Conservation (phyloP, 2,888 invertebrate species). For the Colletes collaris region DNA sequence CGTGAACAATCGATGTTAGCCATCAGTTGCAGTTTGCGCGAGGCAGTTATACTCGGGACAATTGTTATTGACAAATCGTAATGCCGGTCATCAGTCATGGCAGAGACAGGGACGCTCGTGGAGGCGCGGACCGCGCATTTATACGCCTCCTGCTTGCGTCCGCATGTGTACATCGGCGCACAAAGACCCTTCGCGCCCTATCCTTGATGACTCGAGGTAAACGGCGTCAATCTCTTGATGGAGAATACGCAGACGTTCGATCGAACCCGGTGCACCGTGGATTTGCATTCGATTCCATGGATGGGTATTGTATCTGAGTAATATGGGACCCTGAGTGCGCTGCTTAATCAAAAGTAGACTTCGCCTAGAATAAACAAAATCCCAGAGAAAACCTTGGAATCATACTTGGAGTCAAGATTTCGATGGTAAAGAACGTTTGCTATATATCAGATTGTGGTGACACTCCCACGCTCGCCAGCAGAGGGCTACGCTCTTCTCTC, state of each 20-base stretch:
- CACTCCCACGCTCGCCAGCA: too few species aligned
- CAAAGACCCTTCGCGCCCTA: constrained; percentile 36
- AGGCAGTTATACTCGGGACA: constrained; percentile 75
- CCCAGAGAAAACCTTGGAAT: too few species aligned
- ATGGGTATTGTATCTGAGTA: background rate
- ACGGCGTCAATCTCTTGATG: constrained; percentile 40
- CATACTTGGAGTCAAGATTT: too few species aligned
- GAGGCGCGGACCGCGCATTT: constrained; percentile 40
- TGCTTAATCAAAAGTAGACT: too few species aligned
- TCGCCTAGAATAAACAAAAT: too few species aligned
- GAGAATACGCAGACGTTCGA: constrained; percentile 9
- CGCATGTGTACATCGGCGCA: constrained; percentile 27
- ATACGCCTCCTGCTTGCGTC: constrained; percentile 43
- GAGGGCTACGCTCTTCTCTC: too few species aligned
- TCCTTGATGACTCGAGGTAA: constrained; percentile 35
- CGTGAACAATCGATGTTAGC: constrained; percentile 78
- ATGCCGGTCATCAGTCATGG: constrained; percentile 80
- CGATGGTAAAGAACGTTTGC: too few species aligned
- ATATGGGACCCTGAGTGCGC: background rate
- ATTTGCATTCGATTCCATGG: constrained; percentile 13
- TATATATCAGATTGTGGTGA: too few species aligned
- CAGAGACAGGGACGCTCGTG: constrained; percentile 57
- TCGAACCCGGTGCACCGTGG: constrained; percentile 2
- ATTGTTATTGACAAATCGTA: constrained; percentile 82
- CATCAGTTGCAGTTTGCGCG: constrained; percentile 79